Conservation (phyloP, 2,113 vertebrate species). For the Chitala chitala region DNA sequence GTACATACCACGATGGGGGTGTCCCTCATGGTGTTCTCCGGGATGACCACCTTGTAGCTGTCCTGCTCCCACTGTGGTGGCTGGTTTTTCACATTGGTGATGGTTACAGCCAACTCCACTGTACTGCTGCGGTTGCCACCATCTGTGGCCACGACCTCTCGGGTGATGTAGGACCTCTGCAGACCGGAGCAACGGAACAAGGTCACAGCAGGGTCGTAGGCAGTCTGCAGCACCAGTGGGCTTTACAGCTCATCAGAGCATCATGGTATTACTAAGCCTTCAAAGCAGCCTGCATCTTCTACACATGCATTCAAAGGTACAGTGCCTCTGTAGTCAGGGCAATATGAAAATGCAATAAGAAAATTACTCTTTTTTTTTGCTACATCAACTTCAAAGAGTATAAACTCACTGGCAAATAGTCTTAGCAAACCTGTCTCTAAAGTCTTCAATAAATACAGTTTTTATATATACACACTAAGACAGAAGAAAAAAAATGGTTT, state of each 20-base stretch:
- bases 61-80: conserved; percentile 79
- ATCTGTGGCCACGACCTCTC: conserved; percentile 70
- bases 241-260: too few relatives aligned
- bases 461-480: too few relatives aligned
- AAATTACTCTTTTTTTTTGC: not conserved
- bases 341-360: conserved; percentile 7
- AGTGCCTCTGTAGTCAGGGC: conserved; percentile 2
- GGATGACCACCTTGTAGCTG: conserved; percentile 70
- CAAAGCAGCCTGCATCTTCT: not conserved
- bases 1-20: conserved; percentile 60
- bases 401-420: not conserved
- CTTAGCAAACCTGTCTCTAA: too few relatives aligned
- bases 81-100: conserved; percentile 78
- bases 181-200: not conserved
- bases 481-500: too few relatives aligned
- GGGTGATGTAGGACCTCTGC: conserved; percentile 70
- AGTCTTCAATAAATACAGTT: not conserved
- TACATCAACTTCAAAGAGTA: conserved; percentile 2
- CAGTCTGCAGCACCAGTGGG: not conserved
- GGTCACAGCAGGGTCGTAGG: not conserved
- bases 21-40: conserved; percentile 71
- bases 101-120: conserved; percentile 69
- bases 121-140: conserved; percentile 75
- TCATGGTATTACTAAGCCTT: not conserved
- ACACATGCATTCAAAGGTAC: not conserved